These are phyloP conservation scores for Oryzias woworae DNA, from an alignment of 2,113 vertebrate species.

Conservation along the genomic window DNA sequence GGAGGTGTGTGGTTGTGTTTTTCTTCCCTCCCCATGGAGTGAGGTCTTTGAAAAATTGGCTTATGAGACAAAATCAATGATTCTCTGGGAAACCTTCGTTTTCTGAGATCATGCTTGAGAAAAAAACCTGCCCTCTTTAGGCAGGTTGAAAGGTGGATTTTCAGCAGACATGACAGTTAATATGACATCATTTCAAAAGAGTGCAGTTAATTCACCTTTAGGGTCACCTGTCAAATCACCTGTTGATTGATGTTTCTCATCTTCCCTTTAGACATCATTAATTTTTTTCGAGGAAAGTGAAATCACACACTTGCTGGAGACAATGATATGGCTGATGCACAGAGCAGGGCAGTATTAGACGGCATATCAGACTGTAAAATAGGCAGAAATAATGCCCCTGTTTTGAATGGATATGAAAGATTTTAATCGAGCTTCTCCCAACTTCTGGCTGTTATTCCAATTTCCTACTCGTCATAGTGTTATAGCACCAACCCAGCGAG, in stretches of 20 bases:
- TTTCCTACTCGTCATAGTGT: constrained; percentile 35
- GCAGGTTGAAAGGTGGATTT: constrained; percentile 16
- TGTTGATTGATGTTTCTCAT: constrained; percentile 55
- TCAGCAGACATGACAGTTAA: constrained; percentile 37
- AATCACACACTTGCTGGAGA: constrained; percentile 33
- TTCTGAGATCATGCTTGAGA: constrained; percentile 22
- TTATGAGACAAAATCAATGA: constrained; percentile 68
- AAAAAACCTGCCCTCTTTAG: constrained; percentile 14
- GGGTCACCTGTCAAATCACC: constrained; percentile 25
- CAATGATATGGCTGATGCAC: constrained; percentile 35
- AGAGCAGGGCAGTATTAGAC: constrained; percentile 33
- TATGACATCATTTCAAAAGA: constrained; percentile 39
- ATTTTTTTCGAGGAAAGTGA: constrained; percentile 39
- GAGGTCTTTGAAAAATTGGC: constrained; percentile 66
- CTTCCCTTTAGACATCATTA: constrained; percentile 46
- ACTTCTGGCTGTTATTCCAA: constrained; percentile 40
- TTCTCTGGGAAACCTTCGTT: constrained; percentile 56
- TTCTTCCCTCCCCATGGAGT: constrained; percentile 34
- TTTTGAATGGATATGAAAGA: constrained; percentile 60
- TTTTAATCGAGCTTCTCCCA: constrained; percentile 47
- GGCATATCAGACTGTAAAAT: constrained; percentile 53
- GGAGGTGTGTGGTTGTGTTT: constrained; percentile 26
- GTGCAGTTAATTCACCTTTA: constrained; percentile 35
- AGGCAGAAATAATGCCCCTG: constrained; percentile 46
- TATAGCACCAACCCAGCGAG: constrained; percentile 12